phyloP scores from a whole-genome alignment of 2,888 invertebrate genomes.

The Orthosia cruda region DNA sequence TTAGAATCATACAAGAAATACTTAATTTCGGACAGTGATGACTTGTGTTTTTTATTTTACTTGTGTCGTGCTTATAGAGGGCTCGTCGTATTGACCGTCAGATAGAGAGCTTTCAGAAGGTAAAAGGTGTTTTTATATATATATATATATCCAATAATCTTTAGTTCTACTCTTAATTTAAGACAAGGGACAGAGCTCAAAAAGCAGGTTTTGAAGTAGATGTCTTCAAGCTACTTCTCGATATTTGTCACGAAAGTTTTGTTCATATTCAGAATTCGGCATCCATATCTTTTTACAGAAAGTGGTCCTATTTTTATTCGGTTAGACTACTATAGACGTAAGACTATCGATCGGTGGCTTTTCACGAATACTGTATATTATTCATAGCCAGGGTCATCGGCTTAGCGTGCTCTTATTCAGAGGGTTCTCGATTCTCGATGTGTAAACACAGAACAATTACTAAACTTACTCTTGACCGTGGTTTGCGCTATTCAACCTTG shows the following conservation, averaged over 20 bases:
- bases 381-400: conserved; percentile 17
- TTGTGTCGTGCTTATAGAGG: conserved; percentile 2
- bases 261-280: neutral
- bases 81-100: neutral
- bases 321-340: neutral
- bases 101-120: neutral
- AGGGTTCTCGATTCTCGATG: conserved; percentile 10
- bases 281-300: too few species aligned
- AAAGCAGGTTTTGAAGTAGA: neutral
- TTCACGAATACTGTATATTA: neutral
- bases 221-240: neutral
- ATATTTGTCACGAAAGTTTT: neutral
- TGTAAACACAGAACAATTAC: conserved; percentile 27
- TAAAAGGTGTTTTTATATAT: neutral
- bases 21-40: neutral
- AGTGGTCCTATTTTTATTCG: too few species aligned
- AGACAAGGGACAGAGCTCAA: neutral
- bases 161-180: neutral
- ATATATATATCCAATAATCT: neutral
- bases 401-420: conserved; percentile 23
- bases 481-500: conserved; percentile 23
- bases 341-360: neutral
- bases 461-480: conserved; percentile 52
- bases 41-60: neutral
- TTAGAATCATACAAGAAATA: neutral